These are phyloP conservation scores for Paramisgurnus dabryanus DNA, from an alignment of 2,113 vertebrate genomes.

Conservation along the genomic window DNA sequence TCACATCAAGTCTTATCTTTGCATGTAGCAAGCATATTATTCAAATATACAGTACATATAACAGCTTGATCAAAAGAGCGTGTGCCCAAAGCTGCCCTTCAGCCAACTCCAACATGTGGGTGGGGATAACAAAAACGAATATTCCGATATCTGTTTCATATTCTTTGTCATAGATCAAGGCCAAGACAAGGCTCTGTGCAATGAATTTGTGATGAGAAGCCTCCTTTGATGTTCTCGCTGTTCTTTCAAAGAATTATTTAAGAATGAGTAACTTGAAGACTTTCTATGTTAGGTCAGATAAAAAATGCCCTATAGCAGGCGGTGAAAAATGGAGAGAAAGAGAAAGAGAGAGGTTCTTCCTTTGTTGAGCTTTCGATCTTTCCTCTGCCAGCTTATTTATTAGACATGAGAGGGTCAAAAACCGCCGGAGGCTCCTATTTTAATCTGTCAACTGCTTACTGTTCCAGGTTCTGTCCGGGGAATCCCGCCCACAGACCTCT, in stretches of 20 bases:
- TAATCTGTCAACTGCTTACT: constrained; percentile 39
- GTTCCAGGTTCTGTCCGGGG: neutral
- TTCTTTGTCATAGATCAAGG: constrained; percentile 62
- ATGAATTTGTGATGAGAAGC: constrained; percentile 58
- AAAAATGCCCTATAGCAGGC: constrained; percentile 29
- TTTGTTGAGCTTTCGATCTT: constrained; percentile 33
- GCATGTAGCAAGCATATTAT: constrained; percentile 21
- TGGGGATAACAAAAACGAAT: constrained; percentile 50
- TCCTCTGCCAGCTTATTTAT: constrained; percentile 53
- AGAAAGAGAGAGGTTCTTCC: constrained; percentile 37
- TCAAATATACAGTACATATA: constrained; percentile 49
- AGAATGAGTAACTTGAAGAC: constrained; percentile 52
- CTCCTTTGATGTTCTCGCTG: constrained; percentile 60
- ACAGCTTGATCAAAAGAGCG: constrained; percentile 61
- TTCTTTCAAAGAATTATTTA: constrained; percentile 54
- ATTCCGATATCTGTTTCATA: constrained; percentile 59
- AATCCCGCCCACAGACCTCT: neutral
- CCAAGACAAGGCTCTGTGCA: constrained; percentile 48
- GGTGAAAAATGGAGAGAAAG: neutral
- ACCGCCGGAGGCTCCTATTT: constrained; percentile 35
- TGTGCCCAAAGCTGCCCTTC: constrained; percentile 59
- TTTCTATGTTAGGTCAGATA: constrained; percentile 49
- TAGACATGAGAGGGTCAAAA: constrained; percentile 58
- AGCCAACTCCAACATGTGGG: constrained; percentile 61
- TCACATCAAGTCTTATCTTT: constrained; percentile 35